Evolutionary conservation across 2,113 vertebrate species (phyloP), one percentile per base, ranked within the genome.

Genomic region (Barnardius zonarius): DNA sequence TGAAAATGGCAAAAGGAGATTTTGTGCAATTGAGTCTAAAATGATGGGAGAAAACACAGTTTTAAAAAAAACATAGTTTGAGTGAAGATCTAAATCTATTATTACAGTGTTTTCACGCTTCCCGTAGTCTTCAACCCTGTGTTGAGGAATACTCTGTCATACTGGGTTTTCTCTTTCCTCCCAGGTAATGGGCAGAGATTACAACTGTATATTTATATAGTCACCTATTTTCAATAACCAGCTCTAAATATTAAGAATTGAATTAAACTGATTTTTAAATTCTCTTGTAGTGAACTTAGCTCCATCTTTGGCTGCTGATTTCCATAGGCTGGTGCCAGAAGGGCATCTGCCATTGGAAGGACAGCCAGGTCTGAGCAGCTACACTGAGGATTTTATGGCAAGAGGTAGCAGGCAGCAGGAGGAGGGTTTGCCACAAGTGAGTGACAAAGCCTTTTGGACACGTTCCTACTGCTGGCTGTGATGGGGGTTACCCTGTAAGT

Each of bases 401-500:
- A 15, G 41, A 62, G 35, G 33, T 52, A 31, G 25, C 11, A 41
- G 52, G 46, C 35, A 39, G 1, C 0, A 0, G 35, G 44, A 64
- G 5, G 11, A 25, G 19, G 43, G 18, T 18, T 43, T 63, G 19
- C 44, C 46, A 13, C 15, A 25, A 23, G 33, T 24, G 27, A 57
- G 28, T 8, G 59, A 81, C 69, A 67, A 4, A 24, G 13, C 6
- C 12, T n/a, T 11, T 6, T 39, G 49, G 46, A 13, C 6, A 4
- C 4, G 0, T 12, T 83, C 39, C 77, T 51, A 6, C 7, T 20
- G 23, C 62, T 59, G 41, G 30, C 62, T 68, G n/a, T 18, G 23
- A 28, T 0, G 0, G 20, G 35, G n/a, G 17, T 39, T 28, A 20
- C 2, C 18, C 68, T 11, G 13, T 11, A 3, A 3, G 12, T 11